Base-by-base conservation (phyloP, 2,888 invertebrate species). In the Oscheius sp. region DNA sequence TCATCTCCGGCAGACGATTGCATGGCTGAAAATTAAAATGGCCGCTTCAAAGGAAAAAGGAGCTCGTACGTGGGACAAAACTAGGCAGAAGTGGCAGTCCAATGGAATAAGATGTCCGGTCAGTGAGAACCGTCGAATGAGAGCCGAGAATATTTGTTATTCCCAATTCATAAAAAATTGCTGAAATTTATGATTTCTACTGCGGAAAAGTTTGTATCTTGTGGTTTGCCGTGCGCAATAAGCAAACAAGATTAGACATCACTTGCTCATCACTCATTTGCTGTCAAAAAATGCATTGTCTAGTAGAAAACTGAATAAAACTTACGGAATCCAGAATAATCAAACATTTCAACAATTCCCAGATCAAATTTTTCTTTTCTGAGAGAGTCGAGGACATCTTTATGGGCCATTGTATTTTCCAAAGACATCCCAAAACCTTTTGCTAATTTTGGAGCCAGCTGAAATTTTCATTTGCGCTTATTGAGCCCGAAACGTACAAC, bases 321-420 rank as follows among this genome's bases (percentile, higher is more conserved):
- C 70, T 70, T 29, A 70, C 70, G 70, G 27, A 70, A 58, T 6
- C 35, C 70, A 18, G 29, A n/a, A 45, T 35, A 70, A 23, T 70
- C 70, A n/a, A 70, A 70, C 70, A 70, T 35, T 59, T 70, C 70
- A 7, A 45, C 35, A 7, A 70, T 70, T 7, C 58, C 70, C 6
- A 70, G 1, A n/a, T 70, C 70, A 45, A 70, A 70, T 45, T 70
- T 70, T 21, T 66, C 52, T n/a, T 49, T 49, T 46, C 25, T 49
- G 12, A 66, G 53, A n/a, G 23, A 25, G 1, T 63, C 46, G 12
- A 63, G n/a, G 2, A 63, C 46, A 7, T 63, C 63, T 25, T 63
- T 45, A 3, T 45, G n/a, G 41, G 21, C 5, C 16, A 43, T 35
- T 12, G 23, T 12, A 45, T 45, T 63, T 21, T 46, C 43, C 63